Evolutionary conservation across 23 tunicate genomes (phyloP).

Genomic region (Phallusia fumigata): DNA sequence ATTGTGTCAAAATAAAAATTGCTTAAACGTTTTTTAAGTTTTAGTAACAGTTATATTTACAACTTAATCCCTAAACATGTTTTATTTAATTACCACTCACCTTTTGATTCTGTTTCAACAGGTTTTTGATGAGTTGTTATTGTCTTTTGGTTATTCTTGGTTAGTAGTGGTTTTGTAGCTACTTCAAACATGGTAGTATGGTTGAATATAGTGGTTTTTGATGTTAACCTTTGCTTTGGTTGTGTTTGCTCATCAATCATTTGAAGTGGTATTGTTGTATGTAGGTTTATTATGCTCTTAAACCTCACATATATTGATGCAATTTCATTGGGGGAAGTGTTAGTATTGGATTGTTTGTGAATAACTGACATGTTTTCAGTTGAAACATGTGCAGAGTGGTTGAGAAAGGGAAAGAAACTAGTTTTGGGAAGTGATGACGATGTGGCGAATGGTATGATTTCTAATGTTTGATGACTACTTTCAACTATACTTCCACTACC

Average conservation of each 20-base stretch:
- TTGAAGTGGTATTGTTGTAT: not conserved
- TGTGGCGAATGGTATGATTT: not conserved
- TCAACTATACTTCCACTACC: not conserved
- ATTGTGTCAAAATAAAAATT: too few relatives aligned
- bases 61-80: too few relatives aligned
- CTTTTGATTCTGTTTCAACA: too few relatives aligned
- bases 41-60: too few relatives aligned
- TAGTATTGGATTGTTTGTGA: not conserved
- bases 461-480: not conserved
- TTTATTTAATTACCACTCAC: too few relatives aligned
- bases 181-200: constrained; percentile 4
- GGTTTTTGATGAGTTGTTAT: too few relatives aligned
- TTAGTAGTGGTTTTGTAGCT: not conserved
- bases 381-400: not conserved
- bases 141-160: not conserved
- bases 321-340: not conserved
- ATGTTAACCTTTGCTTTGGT: not conserved
- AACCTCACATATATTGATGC: not conserved
- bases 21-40: too few relatives aligned
- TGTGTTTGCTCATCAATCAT: not conserved
- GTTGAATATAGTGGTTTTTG: not conserved
- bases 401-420: not conserved
- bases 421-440: not conserved
- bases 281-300: not conserved
- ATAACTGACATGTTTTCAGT: not conserved